A percentile compares a stretch with the other conserved stretches of the same genome.
phyloP scores from a whole-genome alignment of 2,888 invertebrate genomes.

The Nasonia oneida region DNA sequence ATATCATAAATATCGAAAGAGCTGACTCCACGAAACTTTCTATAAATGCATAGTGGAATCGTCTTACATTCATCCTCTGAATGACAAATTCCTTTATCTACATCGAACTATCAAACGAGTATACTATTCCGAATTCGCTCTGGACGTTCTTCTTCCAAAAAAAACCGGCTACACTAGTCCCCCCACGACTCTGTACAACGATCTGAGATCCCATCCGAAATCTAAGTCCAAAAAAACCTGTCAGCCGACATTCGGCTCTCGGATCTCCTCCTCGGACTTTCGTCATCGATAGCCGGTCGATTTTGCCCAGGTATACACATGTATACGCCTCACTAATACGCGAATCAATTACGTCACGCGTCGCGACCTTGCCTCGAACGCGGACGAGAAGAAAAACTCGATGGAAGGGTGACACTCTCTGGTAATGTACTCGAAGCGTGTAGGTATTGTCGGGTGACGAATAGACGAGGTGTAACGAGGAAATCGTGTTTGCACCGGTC shows the following conservation, averaged over 20 bases:
- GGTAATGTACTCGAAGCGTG: no score
- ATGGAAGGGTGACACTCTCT: not conserved
- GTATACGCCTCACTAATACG: not conserved
- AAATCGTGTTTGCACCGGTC: conserved; percentile 17
- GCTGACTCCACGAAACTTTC: not conserved
- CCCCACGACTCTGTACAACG: no score
- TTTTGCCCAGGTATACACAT: not conserved
- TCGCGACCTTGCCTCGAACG: conserved; percentile 31
- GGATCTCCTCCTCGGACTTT: not conserved
- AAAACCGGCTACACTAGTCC: not conserved
- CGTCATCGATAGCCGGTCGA: conserved; percentile 4
- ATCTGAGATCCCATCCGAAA: not conserved
- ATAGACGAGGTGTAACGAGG: not conserved
- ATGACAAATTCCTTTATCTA: not conserved
- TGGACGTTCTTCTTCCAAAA: not conserved
- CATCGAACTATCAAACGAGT: not conserved
- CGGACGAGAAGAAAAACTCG: not conserved
- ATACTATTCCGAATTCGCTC: no score
- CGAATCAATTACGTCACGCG: conserved; percentile 36
- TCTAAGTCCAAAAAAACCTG: not conserved
- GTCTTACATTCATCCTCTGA: not conserved
- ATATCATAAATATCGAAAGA: not conserved
- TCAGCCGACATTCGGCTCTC: not conserved
- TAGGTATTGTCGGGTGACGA: not conserved
- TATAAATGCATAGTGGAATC: not conserved